These are phyloP conservation scores for Diplolepis rosae DNA, from an alignment of 2,888 invertebrate species.

Conservation along the genomic window DNA sequence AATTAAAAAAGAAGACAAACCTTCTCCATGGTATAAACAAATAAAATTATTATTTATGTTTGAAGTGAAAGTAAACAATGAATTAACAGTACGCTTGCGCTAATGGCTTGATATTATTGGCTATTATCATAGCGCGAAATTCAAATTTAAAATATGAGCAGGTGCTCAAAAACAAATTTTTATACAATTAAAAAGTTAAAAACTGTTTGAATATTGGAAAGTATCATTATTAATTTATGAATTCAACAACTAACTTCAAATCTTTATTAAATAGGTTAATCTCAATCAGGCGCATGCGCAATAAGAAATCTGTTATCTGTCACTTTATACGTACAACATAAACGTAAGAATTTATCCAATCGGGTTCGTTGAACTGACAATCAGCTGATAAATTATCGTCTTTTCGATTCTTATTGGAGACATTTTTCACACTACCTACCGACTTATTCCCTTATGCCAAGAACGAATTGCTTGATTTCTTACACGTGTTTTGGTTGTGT, in stretches of 20 bases:
- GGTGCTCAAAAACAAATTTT: neutral
- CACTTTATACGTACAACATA: too few species aligned
- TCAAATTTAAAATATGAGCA: neutral
- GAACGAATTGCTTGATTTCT: neutral
- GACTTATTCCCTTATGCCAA: neutral
- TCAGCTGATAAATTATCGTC: neutral
- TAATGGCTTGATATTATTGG: too few species aligned
- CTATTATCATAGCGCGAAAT: neutral
- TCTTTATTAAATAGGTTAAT: too few species aligned
- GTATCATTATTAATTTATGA: too few species aligned
- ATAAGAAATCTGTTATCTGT: too few species aligned
- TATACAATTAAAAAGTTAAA: neutral
- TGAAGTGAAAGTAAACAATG: slow-evolving; percentile 22
- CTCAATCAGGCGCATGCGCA: too few species aligned
- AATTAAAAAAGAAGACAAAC: neutral
- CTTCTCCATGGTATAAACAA: neutral
- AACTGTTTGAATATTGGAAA: too few species aligned
- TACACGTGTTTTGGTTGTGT: neutral
- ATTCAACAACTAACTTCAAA: too few species aligned
- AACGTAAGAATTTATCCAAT: too few species aligned
- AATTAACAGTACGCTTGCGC: neutral
- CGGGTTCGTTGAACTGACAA: neutral
- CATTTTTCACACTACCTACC: too few species aligned
- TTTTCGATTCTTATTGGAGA: too few species aligned
- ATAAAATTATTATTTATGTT: slow-evolving; percentile 10